Percentiles rank a stretch among this genome's conserved stretches.
Evolutionary conservation across 2,888 invertebrate species (phyloP).

Genomic region (Eilema griseolum): DNA sequence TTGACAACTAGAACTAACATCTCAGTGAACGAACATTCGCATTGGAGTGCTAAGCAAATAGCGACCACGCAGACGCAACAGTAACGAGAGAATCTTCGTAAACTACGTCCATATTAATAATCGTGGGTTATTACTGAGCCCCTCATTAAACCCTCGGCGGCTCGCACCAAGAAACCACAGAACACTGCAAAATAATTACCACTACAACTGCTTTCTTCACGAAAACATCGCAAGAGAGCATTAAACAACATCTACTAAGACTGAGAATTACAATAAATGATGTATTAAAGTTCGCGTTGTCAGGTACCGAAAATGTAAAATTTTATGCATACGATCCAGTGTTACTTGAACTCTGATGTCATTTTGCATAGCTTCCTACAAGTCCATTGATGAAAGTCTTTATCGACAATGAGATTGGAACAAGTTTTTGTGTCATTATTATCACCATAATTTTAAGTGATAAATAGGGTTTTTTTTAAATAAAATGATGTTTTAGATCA

Average conservation of each 20-base stretch:
- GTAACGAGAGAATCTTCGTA: constrained; percentile 70
- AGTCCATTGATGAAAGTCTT: constrained; percentile 11
- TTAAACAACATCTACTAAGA: constrained; percentile 81
- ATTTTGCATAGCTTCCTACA: constrained; percentile 31
- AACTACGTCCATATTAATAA: constrained; percentile 83
- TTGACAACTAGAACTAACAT: background rate
- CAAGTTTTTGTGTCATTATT: background rate
- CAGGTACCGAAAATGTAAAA: constrained; percentile 70
- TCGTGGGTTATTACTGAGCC: constrained; percentile 79
- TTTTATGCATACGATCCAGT: constrained; percentile 37
- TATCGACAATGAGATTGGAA: constrained; percentile 7
- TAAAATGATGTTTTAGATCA: background rate
- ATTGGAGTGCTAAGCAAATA: constrained; percentile 60
- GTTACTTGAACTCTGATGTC: constrained; percentile 25
- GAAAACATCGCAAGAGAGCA: constrained; percentile 80
- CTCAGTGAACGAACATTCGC: constrained; percentile 13
- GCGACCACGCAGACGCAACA: constrained; percentile 55
- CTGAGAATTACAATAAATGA: constrained; percentile 81
- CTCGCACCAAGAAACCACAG: constrained; percentile 81
- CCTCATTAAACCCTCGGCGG: constrained; percentile 79
- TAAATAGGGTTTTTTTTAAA: background rate
- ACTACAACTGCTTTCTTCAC: constrained; percentile 78
- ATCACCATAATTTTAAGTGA: too few relatives aligned
- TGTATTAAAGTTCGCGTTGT: constrained; percentile 77
- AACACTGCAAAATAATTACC: constrained; percentile 85